These are phyloP conservation scores for Sebastes schlegelii DNA, from an alignment of 2,113 vertebrate species.

Conservation along the genomic window DNA sequence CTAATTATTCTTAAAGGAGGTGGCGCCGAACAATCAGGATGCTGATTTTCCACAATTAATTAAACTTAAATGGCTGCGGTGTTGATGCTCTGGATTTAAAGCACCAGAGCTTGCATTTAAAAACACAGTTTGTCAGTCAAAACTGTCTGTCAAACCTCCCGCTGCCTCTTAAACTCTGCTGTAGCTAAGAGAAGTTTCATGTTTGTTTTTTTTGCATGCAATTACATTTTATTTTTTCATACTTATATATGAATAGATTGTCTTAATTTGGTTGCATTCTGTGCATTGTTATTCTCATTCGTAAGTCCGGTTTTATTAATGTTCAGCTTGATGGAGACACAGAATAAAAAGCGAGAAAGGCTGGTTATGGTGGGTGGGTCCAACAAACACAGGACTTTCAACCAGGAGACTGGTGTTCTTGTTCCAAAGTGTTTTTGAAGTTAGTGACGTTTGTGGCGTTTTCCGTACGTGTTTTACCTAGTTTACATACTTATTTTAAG, in stretches of 20 bases:
- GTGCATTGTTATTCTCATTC: not conserved
- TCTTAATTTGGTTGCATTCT: not conserved
- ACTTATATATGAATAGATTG: not conserved
- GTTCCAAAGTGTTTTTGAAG: too few species aligned
- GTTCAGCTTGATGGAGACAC: not conserved
- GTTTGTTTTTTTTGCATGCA: not conserved
- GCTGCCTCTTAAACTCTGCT: not conserved
- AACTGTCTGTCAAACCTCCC: not conserved
- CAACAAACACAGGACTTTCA: too few species aligned
- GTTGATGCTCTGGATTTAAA: not conserved
- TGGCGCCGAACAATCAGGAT: not conserved
- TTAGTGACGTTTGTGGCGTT: too few species aligned
- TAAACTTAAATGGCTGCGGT: not conserved
- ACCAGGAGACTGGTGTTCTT: too few species aligned
- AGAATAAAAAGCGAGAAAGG: too few species aligned
- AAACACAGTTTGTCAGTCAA: not conserved
- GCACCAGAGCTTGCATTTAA: too few species aligned
- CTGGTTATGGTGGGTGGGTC: too few species aligned
- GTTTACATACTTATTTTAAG: too few species aligned
- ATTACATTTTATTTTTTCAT: not conserved
- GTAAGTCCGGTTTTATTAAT: not conserved
- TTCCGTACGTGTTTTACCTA: too few species aligned
- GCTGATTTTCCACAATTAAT: conserved; percentile 2
- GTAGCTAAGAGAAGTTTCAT: not conserved
- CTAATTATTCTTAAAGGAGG: not conserved